phyloP scores from a whole-genome alignment of 2,888 invertebrate species.

The Amiota communis region DNA sequence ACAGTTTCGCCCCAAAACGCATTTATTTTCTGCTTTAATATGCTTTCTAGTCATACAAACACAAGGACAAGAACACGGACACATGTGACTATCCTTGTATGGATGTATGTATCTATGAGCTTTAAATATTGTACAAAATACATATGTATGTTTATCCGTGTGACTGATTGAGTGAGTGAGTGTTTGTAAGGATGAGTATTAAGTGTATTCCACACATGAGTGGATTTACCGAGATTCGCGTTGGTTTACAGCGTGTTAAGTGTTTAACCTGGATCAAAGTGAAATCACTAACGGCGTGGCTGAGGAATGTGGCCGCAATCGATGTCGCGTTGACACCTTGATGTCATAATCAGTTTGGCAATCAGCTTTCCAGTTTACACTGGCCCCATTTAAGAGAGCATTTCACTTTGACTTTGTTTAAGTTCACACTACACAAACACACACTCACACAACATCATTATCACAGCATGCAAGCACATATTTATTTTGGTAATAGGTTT shows the following conservation, averaged over 20 bases:
- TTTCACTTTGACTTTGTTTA: no score
- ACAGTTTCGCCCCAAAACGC: background rate
- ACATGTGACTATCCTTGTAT: background rate
- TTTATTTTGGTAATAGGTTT: no score
- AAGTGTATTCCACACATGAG: constrained; percentile 59
- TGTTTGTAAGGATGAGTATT: constrained; percentile 45
- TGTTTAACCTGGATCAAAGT: constrained; percentile 60
- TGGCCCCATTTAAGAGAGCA: background rate
- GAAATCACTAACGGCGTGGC: constrained; percentile 49
- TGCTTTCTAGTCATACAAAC: background rate
- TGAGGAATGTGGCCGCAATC: constrained; percentile 8
- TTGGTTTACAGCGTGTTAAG: constrained; percentile 57
- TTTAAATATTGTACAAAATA: background rate
- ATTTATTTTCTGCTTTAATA: background rate
- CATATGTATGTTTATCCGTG: constrained; percentile 9
- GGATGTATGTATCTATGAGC: background rate
- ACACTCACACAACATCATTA: background rate
- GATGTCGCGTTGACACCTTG: constrained; percentile 34
- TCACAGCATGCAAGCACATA: no score
- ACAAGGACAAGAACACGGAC: background rate
- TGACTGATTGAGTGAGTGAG: constrained; percentile 26
- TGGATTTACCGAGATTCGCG: constrained; percentile 58
- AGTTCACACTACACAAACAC: background rate
- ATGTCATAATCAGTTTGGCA: constrained; percentile 48
- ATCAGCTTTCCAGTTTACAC: constrained; percentile 34